Conservation (phyloP, 2,113 vertebrate species). For the Zosterops pallidus region DNA sequence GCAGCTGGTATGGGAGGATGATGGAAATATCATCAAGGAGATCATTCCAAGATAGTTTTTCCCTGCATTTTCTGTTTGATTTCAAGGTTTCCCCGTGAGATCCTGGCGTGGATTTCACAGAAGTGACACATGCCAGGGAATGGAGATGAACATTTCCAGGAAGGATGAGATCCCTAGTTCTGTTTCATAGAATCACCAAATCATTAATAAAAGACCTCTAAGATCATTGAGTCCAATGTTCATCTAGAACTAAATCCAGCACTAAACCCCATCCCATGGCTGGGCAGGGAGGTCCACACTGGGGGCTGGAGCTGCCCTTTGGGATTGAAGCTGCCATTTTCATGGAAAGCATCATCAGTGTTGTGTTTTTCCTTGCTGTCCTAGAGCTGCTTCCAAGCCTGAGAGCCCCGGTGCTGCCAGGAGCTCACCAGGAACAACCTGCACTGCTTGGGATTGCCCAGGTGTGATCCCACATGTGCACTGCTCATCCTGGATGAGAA, state of each 20-base stretch:
- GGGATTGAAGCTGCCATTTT: neutral
- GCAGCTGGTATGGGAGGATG: neutral
- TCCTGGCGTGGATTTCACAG: neutral
- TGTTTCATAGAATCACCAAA: neutral
- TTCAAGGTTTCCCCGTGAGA: neutral
- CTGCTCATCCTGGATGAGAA: neutral
- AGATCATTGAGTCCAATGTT: neutral
- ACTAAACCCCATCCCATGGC: neutral
- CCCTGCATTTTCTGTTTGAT: neutral
- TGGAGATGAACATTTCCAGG: neutral
- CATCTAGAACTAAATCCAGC: neutral
- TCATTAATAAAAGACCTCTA: neutral
- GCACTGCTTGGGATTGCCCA: neutral
- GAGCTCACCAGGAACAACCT: neutral
- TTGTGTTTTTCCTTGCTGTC: neutral
- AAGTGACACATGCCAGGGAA: fast-evolving
- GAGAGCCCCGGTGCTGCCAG: fast-evolving
- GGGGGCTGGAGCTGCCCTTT: neutral
- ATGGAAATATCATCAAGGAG: neutral
- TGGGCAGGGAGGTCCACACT: neutral
- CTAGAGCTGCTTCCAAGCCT: neutral
- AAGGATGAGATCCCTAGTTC: neutral
- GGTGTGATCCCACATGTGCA: fast-evolving
- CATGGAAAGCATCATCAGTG: neutral
- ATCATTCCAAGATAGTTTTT: neutral